Conservation (phyloP, 1,140 invertebrate genomes). For the Asbolus verrucosus region DNA sequence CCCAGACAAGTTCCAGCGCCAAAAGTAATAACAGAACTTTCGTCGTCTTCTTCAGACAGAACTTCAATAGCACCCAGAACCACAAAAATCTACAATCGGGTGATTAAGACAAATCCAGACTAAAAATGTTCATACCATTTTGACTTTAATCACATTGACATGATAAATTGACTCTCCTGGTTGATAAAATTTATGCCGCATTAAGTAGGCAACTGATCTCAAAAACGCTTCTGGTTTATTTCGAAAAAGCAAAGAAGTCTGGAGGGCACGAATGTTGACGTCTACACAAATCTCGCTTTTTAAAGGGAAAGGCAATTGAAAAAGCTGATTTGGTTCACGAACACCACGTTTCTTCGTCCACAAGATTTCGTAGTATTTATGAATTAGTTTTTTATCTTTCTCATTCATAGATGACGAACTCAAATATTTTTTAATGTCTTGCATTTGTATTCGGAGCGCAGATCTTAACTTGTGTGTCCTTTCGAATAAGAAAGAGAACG, state of each 20-base stretch:
- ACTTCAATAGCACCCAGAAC: constrained; percentile 66
- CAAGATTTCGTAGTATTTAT: constrained; percentile 26
- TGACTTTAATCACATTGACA: constrained; percentile 37
- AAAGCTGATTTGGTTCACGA: constrained; percentile 7
- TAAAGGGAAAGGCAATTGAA: constrained; percentile 21
- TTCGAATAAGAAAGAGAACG: constrained; percentile 1
- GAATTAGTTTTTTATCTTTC: neutral
- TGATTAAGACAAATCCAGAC: neutral
- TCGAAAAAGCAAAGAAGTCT: constrained; percentile 32
- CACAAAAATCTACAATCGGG: constrained; percentile 67
- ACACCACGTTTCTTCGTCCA: constrained; percentile 43
- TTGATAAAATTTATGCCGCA: constrained; percentile 43
- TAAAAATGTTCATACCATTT: constrained; percentile 25
- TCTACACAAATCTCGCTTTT: constrained; percentile 37
- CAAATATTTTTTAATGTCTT: constrained; percentile 17
- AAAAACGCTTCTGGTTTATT: constrained; percentile 44
- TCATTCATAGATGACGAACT: neutral
- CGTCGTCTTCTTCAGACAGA: constrained; percentile 67
- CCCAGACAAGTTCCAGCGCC: constrained; percentile 67
- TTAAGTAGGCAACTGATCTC: constrained; percentile 22
- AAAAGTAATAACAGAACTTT: constrained; percentile 68
- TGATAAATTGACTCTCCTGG: constrained; percentile 28
- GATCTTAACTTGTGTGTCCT: constrained; percentile 1
- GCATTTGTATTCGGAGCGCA: constrained; percentile 8
- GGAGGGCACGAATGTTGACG: constrained; percentile 26